Conservation (phyloP, 2,888 invertebrate species). For the Phyllotreta striolata region DNA sequence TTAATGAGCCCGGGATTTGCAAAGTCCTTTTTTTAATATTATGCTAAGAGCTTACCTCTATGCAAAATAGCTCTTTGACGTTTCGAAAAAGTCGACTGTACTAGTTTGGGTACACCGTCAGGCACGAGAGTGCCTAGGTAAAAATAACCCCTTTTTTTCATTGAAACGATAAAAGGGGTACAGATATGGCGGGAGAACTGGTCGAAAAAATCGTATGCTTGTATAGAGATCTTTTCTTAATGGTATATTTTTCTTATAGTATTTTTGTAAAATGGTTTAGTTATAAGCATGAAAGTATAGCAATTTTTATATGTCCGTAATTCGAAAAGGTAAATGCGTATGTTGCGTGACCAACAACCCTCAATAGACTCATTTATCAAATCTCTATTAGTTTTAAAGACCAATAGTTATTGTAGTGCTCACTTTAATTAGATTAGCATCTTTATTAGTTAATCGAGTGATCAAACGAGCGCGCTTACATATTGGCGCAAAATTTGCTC, state of each 20-base stretch:
- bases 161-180: constrained; percentile 16
- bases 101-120: constrained; percentile 21
- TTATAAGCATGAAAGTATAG: too few species aligned
- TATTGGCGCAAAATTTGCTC: not conserved
- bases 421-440: too few species aligned
- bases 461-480: not conserved
- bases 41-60: constrained; percentile 49
- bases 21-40: constrained; percentile 34
- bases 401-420: too few species aligned
- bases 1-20: constrained; percentile 49
- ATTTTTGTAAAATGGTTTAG: too few species aligned
- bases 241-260: too few species aligned
- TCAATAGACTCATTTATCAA: too few species aligned
- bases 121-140: constrained; percentile 28
- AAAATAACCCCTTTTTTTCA: constrained; percentile 19
- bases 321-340: too few species aligned
- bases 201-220: not conserved
- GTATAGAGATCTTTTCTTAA: constrained; percentile 3
- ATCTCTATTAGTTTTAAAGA: too few species aligned
- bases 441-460: too few species aligned
- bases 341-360: too few species aligned
- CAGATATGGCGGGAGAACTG: not conserved
- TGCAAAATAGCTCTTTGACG: constrained; percentile 49
- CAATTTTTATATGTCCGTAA: too few species aligned
- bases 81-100: constrained; percentile 49